Evolutionary conservation across 2,797 vertebrate species (phyloP), one percentile per base, ranked within the genome.

Genomic region (Manis crassicaudata): DNA sequence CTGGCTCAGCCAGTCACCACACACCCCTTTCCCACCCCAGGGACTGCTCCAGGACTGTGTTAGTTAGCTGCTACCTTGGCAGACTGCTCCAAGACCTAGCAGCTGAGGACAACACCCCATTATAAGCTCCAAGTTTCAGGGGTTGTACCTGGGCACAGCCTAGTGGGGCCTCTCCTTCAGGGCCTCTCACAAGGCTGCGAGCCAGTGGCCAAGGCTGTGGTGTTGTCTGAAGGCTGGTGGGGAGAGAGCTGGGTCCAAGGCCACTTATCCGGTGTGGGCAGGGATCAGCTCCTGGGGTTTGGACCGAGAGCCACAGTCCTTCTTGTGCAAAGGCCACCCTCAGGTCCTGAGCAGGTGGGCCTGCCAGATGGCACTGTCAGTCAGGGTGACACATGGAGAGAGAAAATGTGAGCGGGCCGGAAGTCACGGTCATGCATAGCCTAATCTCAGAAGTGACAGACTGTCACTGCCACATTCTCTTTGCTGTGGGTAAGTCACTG

Each of bases 401-500:
- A 85, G 56, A 12, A 52, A 14, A 16, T 9, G 14, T 13, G 23
- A 20, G 32, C 21, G 5, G 0, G 16, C 18, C 23, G 32, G 20
- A 40, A 9, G 40, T 29, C 32, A 29, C 25, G 29, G 50, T 4
- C 5, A 9, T 4, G 6, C 5, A 16, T 7, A 2, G 27, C 27
- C 91, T 11, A 1, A 3, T 23, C 43, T 40, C 7, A 1, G n/a
- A 35, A 0, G 5, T 3, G 21, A 2, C 1, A 0, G 1, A 1
- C 6, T 14, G 14, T 12, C 46, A 10, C 14, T 13, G 7, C 88
- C 3, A 5, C 4, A 3, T 29, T 37, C 58, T 10, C 13, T 13
- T 40, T 20, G 13, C 11, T 7, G 0, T 46, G 2, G 0, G 25
- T 2, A n/a, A 7, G 54, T 21, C 20, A 2, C 11, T 7, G 0